Evolutionary conservation across 2,888 invertebrate species (phyloP).

Genomic region (Zonitis immaculata): DNA sequence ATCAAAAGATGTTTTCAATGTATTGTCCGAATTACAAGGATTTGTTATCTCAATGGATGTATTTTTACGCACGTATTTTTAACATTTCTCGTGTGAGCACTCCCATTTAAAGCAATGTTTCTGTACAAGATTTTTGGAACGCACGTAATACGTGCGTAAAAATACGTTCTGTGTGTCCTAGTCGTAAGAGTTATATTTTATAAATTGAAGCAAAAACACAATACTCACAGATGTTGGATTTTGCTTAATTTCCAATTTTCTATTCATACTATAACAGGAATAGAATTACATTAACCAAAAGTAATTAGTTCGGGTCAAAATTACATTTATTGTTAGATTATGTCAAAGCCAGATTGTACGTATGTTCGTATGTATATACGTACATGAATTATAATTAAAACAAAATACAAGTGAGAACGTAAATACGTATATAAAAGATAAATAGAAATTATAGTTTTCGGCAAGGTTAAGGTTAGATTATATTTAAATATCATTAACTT

Average conservation of each 20-base stretch:
- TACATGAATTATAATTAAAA: neutral
- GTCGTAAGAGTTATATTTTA: no score
- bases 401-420: neutral
- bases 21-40: no score
- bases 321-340: conserved; percentile 22
- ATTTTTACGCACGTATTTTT: no score
- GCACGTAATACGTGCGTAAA: no score
- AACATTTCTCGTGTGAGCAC: no score
- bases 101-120: no score
- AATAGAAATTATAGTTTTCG: neutral
- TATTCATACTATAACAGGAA: conserved; percentile 30
- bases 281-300: conserved; percentile 17
- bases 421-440: no score
- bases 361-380: conserved; percentile 8
- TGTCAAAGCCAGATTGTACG: conserved; percentile 19
- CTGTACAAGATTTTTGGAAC: no score
- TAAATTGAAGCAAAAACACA: neutral
- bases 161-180: no score
- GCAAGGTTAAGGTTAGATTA: conserved; percentile 3
- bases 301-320: conserved; percentile 20
- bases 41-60: no score
- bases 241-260: no score
- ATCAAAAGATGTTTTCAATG: no score
- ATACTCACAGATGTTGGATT: conserved; percentile 13
- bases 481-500: neutral